Percentiles rank a stretch among this genome's conserved stretches.
phyloP scores from a whole-genome alignment of 2,113 vertebrate genomes.

The Abramis brama region DNA sequence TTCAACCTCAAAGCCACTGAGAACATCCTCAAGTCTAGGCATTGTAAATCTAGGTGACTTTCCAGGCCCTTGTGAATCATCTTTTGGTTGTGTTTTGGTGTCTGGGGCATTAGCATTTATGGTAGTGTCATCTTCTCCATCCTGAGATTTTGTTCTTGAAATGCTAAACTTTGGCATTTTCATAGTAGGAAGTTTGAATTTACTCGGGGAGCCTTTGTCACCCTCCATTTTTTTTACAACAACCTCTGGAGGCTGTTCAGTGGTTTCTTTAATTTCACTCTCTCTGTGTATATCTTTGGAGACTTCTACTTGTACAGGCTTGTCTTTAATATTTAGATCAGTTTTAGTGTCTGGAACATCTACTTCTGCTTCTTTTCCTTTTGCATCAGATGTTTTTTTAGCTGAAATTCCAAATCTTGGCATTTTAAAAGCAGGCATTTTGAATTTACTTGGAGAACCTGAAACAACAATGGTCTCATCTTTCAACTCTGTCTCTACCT shows the following conservation, averaged over 20 bases:
- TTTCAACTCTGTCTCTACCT: conserved; percentile 47
- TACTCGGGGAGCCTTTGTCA: conserved; percentile 64
- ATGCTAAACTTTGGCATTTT: conserved; percentile 70
- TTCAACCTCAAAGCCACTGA: conserved; percentile 72
- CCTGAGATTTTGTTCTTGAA: conserved; percentile 64
- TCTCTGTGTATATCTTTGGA: conserved; percentile 25
- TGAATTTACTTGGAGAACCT: conserved; percentile 60
- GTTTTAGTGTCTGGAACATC: conserved; percentile 18
- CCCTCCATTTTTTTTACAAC: not conserved
- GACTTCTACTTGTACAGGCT: not conserved
- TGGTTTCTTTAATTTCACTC: conserved; percentile 27
- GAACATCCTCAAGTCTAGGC: conserved; percentile 64
- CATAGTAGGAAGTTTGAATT: conserved; percentile 71
- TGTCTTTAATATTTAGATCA: conserved; percentile 29
- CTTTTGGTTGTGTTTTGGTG: conserved; percentile 37
- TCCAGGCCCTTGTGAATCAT: conserved; percentile 53
- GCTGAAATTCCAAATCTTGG: conserved; percentile 56
- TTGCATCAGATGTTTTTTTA: conserved; percentile 28
- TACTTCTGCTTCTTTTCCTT: not conserved
- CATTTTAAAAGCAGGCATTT: conserved; percentile 58
- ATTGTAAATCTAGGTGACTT: conserved; percentile 67
- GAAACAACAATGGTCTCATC: conserved; percentile 5
- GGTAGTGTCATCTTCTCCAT: conserved; percentile 54
- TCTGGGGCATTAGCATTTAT: conserved; percentile 42
- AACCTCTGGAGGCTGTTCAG: conserved; percentile 33